These are phyloP conservation scores for Heteromormyrus szaboi DNA, from an alignment of 2,797 vertebrate genomes.

Conservation along the genomic window DNA sequence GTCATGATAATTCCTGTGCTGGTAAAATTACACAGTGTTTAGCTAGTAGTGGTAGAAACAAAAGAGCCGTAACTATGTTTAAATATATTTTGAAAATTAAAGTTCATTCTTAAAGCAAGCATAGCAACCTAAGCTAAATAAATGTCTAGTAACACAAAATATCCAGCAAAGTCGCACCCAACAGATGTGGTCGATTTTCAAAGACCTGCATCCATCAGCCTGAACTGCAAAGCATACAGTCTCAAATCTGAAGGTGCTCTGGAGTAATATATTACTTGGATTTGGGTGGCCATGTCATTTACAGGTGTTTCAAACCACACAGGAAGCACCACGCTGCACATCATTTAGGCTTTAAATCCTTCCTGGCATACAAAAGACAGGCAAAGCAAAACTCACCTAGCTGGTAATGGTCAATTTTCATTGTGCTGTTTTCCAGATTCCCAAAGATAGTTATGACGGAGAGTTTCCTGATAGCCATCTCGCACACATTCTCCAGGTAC, in stretches of 20 bases:
- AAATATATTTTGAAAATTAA: neutral
- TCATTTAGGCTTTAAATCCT: neutral
- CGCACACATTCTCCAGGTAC: slow-evolving; percentile 80
- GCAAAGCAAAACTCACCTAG: slow-evolving; percentile 56
- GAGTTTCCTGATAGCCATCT: slow-evolving; percentile 78
- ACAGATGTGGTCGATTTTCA: neutral
- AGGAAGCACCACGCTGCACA: neutral
- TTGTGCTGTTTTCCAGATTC: slow-evolving; percentile 68
- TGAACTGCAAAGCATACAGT: neutral
- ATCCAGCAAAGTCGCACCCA: neutral
- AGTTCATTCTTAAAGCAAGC: neutral
- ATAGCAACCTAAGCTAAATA: neutral
- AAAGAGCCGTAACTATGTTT: neutral
- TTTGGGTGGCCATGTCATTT: neutral
- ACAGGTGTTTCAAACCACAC: neutral
- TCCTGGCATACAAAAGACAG: neutral
- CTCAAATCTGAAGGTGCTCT: neutral
- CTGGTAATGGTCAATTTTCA: slow-evolving; percentile 86
- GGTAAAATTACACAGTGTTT: neutral
- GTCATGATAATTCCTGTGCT: neutral
- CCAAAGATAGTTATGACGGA: slow-evolving; percentile 79
- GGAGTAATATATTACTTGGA: neutral
- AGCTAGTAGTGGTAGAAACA: neutral
- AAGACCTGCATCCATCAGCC: neutral
- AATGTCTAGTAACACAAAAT: neutral